Evolutionary conservation across 2,888 invertebrate genomes (phyloP).

Genomic region (Habrosyne pyritoides): DNA sequence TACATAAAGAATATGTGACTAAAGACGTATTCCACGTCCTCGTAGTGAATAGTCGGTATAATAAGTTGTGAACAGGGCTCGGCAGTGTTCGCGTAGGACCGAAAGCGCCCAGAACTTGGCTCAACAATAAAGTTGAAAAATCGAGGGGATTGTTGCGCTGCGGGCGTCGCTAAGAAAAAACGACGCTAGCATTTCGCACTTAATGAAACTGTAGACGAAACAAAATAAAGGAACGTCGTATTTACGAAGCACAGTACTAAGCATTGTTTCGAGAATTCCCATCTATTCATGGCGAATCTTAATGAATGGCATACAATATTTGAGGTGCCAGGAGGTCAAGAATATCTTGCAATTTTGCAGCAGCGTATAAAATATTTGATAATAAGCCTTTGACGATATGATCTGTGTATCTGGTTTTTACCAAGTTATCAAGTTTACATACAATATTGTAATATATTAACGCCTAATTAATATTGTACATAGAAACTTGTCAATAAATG

Average conservation of each 20-base stretch:
- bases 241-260: conserved; percentile 63
- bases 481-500: too few species aligned
- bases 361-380: not conserved
- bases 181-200: conserved; percentile 77
- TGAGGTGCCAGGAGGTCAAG: conserved; percentile 40
- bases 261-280: conserved; percentile 67
- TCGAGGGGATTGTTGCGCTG: conserved; percentile 69
- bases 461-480: too few species aligned
- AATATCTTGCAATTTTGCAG: not conserved
- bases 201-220: conserved; percentile 80
- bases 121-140: conserved; percentile 79
- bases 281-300: conserved; percentile 55
- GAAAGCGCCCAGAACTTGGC: conserved; percentile 61
- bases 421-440: too few species aligned
- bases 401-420: too few species aligned
- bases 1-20: not conserved
- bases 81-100: conserved; percentile 27
- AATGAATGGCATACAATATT: conserved; percentile 63
- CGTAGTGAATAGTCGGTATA: conserved; percentile 48
- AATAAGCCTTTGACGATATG: not conserved
- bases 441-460: too few species aligned
- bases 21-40: not conserved
- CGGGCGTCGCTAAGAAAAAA: conserved; percentile 72
- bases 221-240: conserved; percentile 74
- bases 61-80: conserved; percentile 56